A percentile compares a stretch with the other conserved stretches of the same genome.
Evolutionary conservation across 2,113 vertebrate species (phyloP).

Genomic region (Sardina pilchardus): DNA sequence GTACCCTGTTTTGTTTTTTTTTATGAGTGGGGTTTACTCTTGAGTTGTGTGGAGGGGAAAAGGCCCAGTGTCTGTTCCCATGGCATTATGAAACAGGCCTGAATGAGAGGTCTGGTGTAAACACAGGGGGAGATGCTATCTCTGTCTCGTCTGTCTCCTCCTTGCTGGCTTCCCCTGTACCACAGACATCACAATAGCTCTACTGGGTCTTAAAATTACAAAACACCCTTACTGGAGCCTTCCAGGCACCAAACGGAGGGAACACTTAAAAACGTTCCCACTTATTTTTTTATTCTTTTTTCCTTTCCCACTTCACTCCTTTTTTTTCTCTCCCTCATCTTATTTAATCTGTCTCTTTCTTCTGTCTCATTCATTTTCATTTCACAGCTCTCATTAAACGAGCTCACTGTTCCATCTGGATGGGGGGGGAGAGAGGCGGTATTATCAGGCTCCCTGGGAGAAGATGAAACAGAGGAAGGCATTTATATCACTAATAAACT

Average conservation of each 20-base stretch:
- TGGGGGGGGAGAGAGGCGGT: neutral
- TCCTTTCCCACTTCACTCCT: neutral
- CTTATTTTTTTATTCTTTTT: neutral
- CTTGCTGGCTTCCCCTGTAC: neutral
- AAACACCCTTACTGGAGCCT: conserved; percentile 7
- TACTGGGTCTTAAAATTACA: neutral
- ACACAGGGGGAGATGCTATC: neutral
- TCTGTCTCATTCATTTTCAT: conserved; percentile 6
- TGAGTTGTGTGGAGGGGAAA: neutral
- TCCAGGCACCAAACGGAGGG: neutral
- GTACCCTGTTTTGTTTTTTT: no score
- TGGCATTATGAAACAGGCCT: neutral
- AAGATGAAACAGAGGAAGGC: neutral
- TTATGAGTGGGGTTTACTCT: neutral
- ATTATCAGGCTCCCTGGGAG: neutral
- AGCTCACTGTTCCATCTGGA: conserved; percentile 2
- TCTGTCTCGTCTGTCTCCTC: neutral
- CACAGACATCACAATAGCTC: conserved; percentile 8
- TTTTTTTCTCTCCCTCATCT: neutral
- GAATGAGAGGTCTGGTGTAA: neutral
- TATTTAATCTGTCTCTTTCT: neutral
- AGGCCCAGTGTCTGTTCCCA: neutral
- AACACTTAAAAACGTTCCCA: conserved; percentile 2
- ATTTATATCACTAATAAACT: conserved; percentile 27
- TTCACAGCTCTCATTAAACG: conserved; percentile 18